Conservation (phyloP, 2,113 vertebrate species). For the Sus scrofa region T2T-Sscrofa CM000812.6:237147501-237148000, state of each 20-base stretch:
- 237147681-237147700: background rate
- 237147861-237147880: background rate
- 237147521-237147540: background rate
- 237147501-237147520: background rate
- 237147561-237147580: background rate
- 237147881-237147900: background rate
- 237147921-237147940: constrained; percentile 39
- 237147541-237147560: background rate
- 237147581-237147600: background rate
- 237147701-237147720: background rate
- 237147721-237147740: background rate
- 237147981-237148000: constrained; percentile 44
- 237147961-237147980: background rate
- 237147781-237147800: background rate
- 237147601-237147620: background rate
- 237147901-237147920: background rate
- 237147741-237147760: background rate
- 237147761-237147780: background rate
- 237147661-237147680: background rate
- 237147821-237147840: background rate
- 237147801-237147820: background rate
- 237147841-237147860: background rate
- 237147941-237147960: constrained; percentile 35
- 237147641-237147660: background rate
- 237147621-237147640: background rate